Conservation (phyloP, 1,140 invertebrate species). For the Hirudo medicinalis region DNA sequence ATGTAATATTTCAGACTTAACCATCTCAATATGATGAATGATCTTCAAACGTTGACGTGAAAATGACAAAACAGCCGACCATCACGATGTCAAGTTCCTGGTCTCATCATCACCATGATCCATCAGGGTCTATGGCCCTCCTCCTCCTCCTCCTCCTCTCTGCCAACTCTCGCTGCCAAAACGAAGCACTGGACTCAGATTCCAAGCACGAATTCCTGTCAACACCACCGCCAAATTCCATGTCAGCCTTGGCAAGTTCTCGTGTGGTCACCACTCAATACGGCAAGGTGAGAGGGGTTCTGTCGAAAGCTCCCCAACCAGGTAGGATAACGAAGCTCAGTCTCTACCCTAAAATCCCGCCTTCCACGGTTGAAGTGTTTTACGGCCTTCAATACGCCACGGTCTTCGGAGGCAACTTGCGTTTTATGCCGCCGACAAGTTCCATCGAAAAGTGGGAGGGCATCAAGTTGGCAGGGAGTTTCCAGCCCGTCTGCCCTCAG, state of each 20-base stretch:
- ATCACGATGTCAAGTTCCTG: no score
- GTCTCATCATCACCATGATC: no score
- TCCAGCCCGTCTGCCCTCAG: constrained; percentile 22
- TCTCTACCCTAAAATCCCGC: constrained; percentile 14
- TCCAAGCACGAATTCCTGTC: neutral
- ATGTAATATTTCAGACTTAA: no score
- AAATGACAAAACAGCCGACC: no score
- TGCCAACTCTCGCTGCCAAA: no score
- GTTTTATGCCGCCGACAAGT: constrained; percentile 22
- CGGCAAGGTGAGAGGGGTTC: constrained; percentile 8
- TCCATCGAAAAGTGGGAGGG: constrained; percentile 19
- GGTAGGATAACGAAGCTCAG: no score
- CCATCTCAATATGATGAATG: no score
- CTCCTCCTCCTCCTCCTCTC: no score
- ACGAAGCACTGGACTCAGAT: no score
- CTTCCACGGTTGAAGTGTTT: constrained; percentile 17
- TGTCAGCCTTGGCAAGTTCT: constrained; percentile 4
- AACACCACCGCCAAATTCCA: neutral
- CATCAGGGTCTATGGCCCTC: no score
- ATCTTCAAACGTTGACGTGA: no score
- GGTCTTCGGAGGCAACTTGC: constrained; percentile 15
- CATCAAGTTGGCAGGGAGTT: neutral
- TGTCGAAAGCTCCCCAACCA: neutral
- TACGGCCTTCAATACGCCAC: constrained; percentile 23
- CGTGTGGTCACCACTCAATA: constrained; percentile 10